Base-by-base conservation (phyloP, 2,888 invertebrate species). In the Thereva nobilitata region DNA sequence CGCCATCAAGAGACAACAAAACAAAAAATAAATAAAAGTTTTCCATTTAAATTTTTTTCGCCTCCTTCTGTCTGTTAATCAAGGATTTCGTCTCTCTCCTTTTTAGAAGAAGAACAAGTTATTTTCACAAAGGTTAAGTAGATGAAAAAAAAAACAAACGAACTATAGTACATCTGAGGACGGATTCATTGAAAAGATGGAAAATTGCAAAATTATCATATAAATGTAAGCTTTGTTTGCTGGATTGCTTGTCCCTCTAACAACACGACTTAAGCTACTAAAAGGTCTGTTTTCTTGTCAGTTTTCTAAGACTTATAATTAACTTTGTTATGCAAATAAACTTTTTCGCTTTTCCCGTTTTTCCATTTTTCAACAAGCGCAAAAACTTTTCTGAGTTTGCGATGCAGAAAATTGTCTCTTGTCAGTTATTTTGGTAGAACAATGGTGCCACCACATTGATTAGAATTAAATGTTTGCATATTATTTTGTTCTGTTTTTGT, bases 171-270 rank as follows among this genome's bases (percentile, higher is more conserved):
- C 23, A 23, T 23, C 23, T 23, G 23, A 12, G 40, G 61, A 41
- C 61, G 49, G 50, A 61, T 41, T 50, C 49, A 50, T 40, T 50
- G 41, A 10, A 23, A 12, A 9, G 49, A n/a, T 23, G 61, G 35
- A 52, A 68, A 53, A 68, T 64, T 65, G 59, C 53, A 40, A 65
- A 68, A 68, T 68, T 68, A 68, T 65, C 68, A 68, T 68, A 68
- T 65, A 68, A 68, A 68, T 68, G 68, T 68, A 54, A 59, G 61
- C 41, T 61, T 40, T 50, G 61, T 61, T 50, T 61, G 61, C 34
- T 34, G 40, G 45, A 44, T 34, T 34, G 34, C 34, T n/a, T 1
- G 34, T 34, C 12, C 49, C 38, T 47, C 37, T 59, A 9, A 45
- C 47, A 47, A 12, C 38, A 59, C 12, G n/a, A 10, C 12, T 37